Percentiles rank a stretch among this genome's conserved stretches.
Conservation (phyloP, 2,888 invertebrate species). For the Idaea straminata region DNA sequence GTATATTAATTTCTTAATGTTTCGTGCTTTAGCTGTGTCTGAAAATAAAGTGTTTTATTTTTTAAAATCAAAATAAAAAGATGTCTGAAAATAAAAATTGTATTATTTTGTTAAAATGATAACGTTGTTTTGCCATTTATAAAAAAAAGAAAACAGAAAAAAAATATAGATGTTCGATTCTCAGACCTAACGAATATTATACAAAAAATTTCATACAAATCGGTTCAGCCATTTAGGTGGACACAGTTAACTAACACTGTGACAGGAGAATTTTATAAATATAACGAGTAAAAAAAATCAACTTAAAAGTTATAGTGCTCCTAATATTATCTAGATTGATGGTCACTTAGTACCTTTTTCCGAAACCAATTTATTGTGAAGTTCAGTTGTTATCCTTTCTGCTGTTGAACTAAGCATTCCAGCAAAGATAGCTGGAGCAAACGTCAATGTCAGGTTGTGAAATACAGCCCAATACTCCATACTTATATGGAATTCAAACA, state of each 20-base stretch:
- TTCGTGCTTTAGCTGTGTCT: not conserved
- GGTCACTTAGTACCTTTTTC: not conserved
- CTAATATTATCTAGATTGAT: no score
- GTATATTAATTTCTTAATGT: not conserved
- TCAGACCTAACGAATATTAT: no score
- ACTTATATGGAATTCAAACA: not conserved
- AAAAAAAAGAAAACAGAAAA: no score
- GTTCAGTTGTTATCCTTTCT: slow-evolving; percentile 9
- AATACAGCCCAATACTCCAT: not conserved
- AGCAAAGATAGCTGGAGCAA: slow-evolving; percentile 13
- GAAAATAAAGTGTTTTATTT: not conserved
- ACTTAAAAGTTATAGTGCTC: no score
- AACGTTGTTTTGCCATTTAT: no score
- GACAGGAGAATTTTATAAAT: no score
- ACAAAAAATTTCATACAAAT: no score
- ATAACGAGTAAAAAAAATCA: no score
- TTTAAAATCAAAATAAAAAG: not conserved
- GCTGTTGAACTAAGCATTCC: slow-evolving; percentile 11
- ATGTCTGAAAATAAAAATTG: not conserved
- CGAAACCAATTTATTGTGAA: slow-evolving; percentile 12
- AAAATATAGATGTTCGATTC: no score
- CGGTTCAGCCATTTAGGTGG: no score
- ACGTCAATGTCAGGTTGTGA: not conserved
- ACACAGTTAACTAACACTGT: no score
- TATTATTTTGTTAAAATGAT: no score